Base-by-base conservation (phyloP, 2,888 invertebrate species). In the Ormia ochracea region DNA sequence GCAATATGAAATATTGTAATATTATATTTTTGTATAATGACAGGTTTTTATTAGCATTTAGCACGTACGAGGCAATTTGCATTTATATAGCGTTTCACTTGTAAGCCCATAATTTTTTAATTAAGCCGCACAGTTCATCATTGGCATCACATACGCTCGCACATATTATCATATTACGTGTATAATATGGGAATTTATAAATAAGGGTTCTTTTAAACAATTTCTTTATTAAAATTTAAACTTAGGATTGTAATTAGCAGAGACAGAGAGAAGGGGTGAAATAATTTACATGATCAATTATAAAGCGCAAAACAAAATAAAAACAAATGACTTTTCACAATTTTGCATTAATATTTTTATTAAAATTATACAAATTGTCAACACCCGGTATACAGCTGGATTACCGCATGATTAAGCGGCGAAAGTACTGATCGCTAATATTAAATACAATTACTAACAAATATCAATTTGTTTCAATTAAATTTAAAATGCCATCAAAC, bases 81-180 rank as follows among this genome's bases (percentile, higher is more conserved):
- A 86, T 86, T 87, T 86, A 86, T 86, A 86, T 86, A 87, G 87
- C 85, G 84, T 85, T 83, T 85, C 85, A 85, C 84, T 82, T 86
- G 86, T 86, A 86, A 86, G 86, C 87, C 86, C 82, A 82, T 87
- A 86, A 86, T 87, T 86, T 87, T 87, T 86, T 87, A 87, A 86
- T 86, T 86, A 86, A 86, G 86, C 86, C 86, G 86, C 85, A 86
- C 85, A 58, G 68, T 76, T 41, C 45, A 56, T 80, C 75, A 76
- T 68, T 33, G 28, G 12, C 52, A 38, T 17, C 48, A 50, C 56
- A 73, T 61, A 61, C 72, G 73, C 36, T 54, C n/a, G n/a, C n/a
- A n/a, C n/a, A n/a, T n/a, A n/a, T 17, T 58, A 31, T 1, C 52
- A 38, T 23, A 65, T 58, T 26, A 26, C 7, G 23, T 41, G 17